Evolutionary conservation across 2,113 vertebrate genomes (phyloP), one percentile per base, ranked within the genome.

Genomic region (Cynoglossus semilaevis): DNA sequence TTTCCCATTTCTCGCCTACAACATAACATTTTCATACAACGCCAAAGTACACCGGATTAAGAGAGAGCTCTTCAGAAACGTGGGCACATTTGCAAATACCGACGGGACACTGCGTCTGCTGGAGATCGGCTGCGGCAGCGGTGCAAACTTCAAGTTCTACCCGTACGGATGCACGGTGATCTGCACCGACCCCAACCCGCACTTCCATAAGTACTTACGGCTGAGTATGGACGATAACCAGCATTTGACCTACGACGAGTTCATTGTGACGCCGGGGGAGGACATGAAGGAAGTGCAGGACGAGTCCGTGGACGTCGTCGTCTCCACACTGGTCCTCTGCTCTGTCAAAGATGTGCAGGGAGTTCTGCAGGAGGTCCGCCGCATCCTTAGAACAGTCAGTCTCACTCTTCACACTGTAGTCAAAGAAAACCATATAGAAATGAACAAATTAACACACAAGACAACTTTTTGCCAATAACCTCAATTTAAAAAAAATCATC

Each of bases 271-370:
- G 0, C 38, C 82, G 0, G 94, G 78, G 0, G 94, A 96, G 11
- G 89, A 94, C 64, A 84, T 96, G 86, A 16, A 2, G 3, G 74
- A 64, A 2, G 84, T 94, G 37, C 34, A 68, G 8, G 91, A 92
- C 1, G 65, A 64, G 1, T 93, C 92, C 0, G 54, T 94, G 83
- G 95, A 96, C 0, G 94, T 81, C 0, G 91, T 94, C 2, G 84
- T 96, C 19, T 85, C 89, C 58, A 94, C 94, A 0, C 15, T 95
- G 68, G 92, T 96, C 5, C 89, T 94, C 1, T 95, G 95, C 59
- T 92, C 93, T 0, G 93, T 94, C n/a, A 2, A 1, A 0, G 75
- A 77, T 0, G 71, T 81, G 0, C 63, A 10, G 11, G 17, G 8
- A 8, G 89, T 93, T 50, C 81, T 96, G 18, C 77, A 59, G 49